A percentile compares a stretch with the other conserved stretches of the same genome.
Conservation (phyloP, 2,888 invertebrate genomes). For the Parnassius orleans region DNA sequence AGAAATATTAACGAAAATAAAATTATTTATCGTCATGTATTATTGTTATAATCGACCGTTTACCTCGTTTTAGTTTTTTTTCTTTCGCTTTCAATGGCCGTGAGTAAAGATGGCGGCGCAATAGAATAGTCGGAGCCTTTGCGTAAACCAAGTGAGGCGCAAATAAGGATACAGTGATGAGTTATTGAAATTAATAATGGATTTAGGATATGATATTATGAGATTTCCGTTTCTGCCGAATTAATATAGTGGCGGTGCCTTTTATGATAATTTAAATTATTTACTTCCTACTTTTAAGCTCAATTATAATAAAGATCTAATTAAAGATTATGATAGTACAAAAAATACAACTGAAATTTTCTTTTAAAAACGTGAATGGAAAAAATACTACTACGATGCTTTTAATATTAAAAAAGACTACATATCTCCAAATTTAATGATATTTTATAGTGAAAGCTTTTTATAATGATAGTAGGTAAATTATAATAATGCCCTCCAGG, state of each 20-base stretch:
- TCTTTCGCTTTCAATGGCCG: conserved; percentile 38
- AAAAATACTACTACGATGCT: too few relatives aligned
- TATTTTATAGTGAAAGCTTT: too few relatives aligned
- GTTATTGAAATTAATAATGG: conserved; percentile 47
- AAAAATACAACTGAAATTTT: too few relatives aligned
- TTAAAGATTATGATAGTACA: too few relatives aligned
- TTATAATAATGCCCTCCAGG: too few relatives aligned
- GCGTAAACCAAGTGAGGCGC: conserved; percentile 66
- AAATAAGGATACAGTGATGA: conserved; percentile 49
- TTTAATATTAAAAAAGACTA: too few relatives aligned
- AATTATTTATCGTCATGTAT: conserved; percentile 39
- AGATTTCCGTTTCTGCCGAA: conserved; percentile 63
- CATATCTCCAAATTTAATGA: too few relatives aligned
- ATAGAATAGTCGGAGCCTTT: conserved; percentile 57
- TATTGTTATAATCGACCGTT: conserved; percentile 40
- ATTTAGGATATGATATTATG: conserved; percentile 69
- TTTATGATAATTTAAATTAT: conserved; percentile 49
- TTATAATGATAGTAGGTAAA: too few relatives aligned
- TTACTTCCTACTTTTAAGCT: conserved; percentile 49
- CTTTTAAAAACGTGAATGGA: too few relatives aligned
- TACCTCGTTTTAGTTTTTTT: conserved; percentile 41
- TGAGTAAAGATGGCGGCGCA: conserved; percentile 36
- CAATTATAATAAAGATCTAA: background rate
- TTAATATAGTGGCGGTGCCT: conserved; percentile 49
- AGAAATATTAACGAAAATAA: conserved; percentile 29